Evolutionary conservation across 2,113 vertebrate genomes (phyloP).

Genomic region (Macaca fascicularis): DNA sequence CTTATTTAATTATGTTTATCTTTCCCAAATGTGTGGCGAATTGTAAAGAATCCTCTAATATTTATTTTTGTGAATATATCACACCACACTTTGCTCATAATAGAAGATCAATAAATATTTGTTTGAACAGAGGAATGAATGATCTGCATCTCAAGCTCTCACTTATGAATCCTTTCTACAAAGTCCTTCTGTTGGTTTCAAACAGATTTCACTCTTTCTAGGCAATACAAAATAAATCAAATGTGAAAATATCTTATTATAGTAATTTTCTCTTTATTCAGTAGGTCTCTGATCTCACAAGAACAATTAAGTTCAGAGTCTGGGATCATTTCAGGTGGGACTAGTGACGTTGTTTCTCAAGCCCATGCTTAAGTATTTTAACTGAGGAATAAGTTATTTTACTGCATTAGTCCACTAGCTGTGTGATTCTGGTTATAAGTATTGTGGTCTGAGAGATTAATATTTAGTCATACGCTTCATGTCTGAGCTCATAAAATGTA

Average conservation of each 20-base stretch:
- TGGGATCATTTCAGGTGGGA: slow-evolving; percentile 30
- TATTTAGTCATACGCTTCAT: slow-evolving; percentile 77
- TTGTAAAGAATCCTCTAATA: background rate
- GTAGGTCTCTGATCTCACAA: background rate
- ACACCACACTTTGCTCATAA: background rate
- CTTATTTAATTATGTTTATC: background rate
- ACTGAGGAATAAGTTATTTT: slow-evolving; percentile 24
- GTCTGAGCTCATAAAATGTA: slow-evolving; percentile 77
- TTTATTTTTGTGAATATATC: background rate
- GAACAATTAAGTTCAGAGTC: background rate
- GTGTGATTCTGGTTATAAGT: slow-evolving; percentile 68
- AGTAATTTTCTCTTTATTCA: background rate
- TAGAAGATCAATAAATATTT: background rate
- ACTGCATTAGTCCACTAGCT: slow-evolving; percentile 30
- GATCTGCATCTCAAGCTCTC: background rate
- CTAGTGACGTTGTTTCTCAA: slow-evolving; percentile 27
- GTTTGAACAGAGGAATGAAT: background rate
- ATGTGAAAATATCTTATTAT: background rate
- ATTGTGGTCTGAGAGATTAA: slow-evolving; percentile 75
- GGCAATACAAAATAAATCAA: background rate
- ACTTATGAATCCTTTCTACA: background rate
- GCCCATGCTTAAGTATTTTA: slow-evolving; percentile 18
- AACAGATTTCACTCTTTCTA: background rate
- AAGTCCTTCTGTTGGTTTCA: background rate
- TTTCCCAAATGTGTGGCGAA: background rate